Base-by-base conservation (phyloP, 2,797 vertebrate species). In the Coregonus sp. region DNA sequence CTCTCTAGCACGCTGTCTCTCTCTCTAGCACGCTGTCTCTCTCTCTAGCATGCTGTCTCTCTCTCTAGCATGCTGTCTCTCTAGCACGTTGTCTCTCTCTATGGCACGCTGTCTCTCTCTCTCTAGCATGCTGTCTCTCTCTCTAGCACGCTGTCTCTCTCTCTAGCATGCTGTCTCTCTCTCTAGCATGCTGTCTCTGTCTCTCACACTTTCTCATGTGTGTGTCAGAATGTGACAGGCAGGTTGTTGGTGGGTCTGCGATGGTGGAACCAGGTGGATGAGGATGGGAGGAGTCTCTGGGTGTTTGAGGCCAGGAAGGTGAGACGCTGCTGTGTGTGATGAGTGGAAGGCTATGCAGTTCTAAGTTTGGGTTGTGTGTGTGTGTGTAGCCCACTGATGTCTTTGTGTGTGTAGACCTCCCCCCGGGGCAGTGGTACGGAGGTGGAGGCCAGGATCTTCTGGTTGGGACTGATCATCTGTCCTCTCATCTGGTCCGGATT, bases 241-340 rank as follows among this genome's bases (percentile, higher is more conserved):
- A 90, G 96, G 81, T 92, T 97, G 80, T 59, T 97, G 91, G 96
- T 96, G 76, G 96, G 95, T 59, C 92, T 96, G 76, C 94, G 92
- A n/a, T 97, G 96, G 96, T 96, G 95, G 95, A 97, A 97, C 89
- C 96, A 96, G 90, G 96, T 96, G 31, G 96, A 97, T 31, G 96
- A 97, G 70, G 96, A 97, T 3, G 96, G 96, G 80, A 96, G 90
- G 83, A 97, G 96, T 78, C 94, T 96, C 78, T 96, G 95, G 96
- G 86, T 97, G 54, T 97, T 96, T 85, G 96, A 97, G 91, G 95
- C 96, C 79, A 95, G 92, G 89, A 96, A 92, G 93, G 95, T 94
- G 88, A 72, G 80, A 68, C 5, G 3, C 54, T 18, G 16, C 15
- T 69, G 65, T 65, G 18, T 29, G 20, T 63, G 59, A 1, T 3